Base-by-base conservation (phyloP, 2,888 invertebrate genomes). In the Icerya purchasi region DNA sequence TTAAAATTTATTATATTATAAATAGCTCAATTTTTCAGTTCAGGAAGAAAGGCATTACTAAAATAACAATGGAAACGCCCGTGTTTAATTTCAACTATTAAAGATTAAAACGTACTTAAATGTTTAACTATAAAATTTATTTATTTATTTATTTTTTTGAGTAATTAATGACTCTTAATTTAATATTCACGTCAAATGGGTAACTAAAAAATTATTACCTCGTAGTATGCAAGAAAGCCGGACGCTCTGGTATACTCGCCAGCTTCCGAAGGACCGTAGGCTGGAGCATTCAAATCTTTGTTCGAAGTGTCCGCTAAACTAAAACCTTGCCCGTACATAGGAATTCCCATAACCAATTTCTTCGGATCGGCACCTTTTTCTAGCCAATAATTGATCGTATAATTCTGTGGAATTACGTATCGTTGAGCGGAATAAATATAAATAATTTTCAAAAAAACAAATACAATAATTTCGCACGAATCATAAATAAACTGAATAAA, bases 381-480 rank as follows among this genome's bases (percentile, higher is more conserved):
- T 62, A 89, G 84, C 91, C 92, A 92, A 70, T 91, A 88, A 68
- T 86, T 81, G 61, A 92, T 81, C 0, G 91, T 86, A 70, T 78
- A 90, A 70, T 91, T 89, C 85, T 85, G 36, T n/a, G n/a, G n/a
- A n/a, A n/a, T n/a, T n/a, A n/a, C n/a, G n/a, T 2, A 70, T 67
- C 5, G 21, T 52, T 21, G 21, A 10, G 21, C 8, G 3, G 21
- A 52, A 54, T 20, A 53, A 53, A 53, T 53, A 20, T n/a, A 53
- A 10, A n/a, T 53, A n/a, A n/a, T n/a, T n/a, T n/a, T n/a, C n/a
- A n/a, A n/a, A n/a, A n/a, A n/a, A n/a, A n/a, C n/a, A n/a, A n/a
- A n/a, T n/a, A n/a, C n/a, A n/a, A 56, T 10, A 1, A 10, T 36
- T 36, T 36, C 23, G 8, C n/a, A 22, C 22, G 56, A 36, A 25